Percentiles rank a stretch among this genome's conserved stretches.
These are phyloP conservation scores for Drosophila borborema DNA, from an alignment of 2,888 invertebrate genomes.

Conservation along the genomic window DNA sequence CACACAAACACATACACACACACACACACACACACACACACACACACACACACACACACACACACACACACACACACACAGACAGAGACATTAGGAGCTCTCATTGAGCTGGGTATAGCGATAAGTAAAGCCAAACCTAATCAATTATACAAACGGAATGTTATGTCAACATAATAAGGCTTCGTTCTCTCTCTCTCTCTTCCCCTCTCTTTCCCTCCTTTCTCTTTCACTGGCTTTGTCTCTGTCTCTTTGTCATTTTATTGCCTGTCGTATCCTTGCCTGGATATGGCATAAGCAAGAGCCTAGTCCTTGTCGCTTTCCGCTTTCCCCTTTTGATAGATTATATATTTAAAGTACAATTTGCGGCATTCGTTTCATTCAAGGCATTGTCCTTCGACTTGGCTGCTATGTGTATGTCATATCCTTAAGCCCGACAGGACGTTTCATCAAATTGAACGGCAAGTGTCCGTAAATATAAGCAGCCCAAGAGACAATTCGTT, in stretches of 20 bases:
- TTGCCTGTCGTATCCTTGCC: slow-evolving; percentile 36
- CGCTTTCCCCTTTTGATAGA: slow-evolving; percentile 71
- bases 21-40: slow-evolving; percentile 9
- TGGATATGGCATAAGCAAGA: neutral
- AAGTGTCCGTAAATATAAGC: slow-evolving; percentile 51
- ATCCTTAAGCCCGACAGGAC: slow-evolving; percentile 28
- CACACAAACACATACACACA: neutral
- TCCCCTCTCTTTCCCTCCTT: neutral
- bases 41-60: slow-evolving; percentile 9
- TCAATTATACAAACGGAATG: slow-evolving; percentile 76
- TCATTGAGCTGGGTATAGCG: neutral
- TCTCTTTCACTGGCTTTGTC: neutral
- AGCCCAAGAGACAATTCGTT: slow-evolving; percentile 11
- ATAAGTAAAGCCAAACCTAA: slow-evolving; percentile 66
- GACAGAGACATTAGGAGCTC: neutral
- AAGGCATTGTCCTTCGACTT: slow-evolving; percentile 36
- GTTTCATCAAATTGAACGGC: slow-evolving; percentile 37
- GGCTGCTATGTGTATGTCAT: slow-evolving; percentile 19
- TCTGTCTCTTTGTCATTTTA: slow-evolving; percentile 52
- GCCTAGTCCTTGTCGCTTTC: slow-evolving; percentile 2
- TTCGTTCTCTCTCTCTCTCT: neutral
- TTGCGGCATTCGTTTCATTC: slow-evolving; percentile 51
- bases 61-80: too few relatives aligned
- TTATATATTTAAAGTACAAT: slow-evolving; percentile 72
- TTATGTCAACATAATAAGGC: slow-evolving; percentile 79